phyloP scores from a whole-genome alignment of 2,888 invertebrate genomes.

The Coelopa pilipes region DNA sequence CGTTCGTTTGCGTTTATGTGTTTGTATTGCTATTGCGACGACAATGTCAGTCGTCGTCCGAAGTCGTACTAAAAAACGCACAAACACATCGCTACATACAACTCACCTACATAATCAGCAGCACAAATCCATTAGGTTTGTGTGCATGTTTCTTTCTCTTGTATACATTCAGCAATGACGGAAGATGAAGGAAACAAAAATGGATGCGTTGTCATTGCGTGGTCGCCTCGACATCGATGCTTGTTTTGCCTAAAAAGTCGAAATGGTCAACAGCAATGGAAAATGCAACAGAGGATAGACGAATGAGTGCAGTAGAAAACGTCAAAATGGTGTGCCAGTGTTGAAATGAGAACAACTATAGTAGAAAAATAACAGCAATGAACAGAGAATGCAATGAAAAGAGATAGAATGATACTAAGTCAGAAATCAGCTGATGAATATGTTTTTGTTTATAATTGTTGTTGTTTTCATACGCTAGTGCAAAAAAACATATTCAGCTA shows the following conservation, averaged over 20 bases:
- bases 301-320: background rate
- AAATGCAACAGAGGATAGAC: constrained; percentile 8
- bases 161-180: constrained; percentile 19
- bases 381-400: background rate
- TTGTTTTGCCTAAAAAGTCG: background rate
- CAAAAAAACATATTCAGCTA: background rate
- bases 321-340: background rate
- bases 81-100: background rate
- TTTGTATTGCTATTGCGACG: constrained; percentile 30
- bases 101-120: constrained; percentile 16
- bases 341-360: background rate
- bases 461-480: background rate
- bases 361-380: background rate
- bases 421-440: constrained; percentile 18
- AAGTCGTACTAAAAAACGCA: constrained; percentile 6
- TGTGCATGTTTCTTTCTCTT: constrained; percentile 8
- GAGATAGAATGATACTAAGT: background rate
- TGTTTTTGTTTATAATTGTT: constrained; percentile 24
- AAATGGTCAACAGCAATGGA: background rate
- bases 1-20: constrained; percentile 29
- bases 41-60: constrained; percentile 5
- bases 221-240: background rate
- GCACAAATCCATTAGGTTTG: constrained; percentile 11
- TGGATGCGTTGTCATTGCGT: constrained; percentile 6
- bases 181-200: constrained; percentile 18